These are phyloP conservation scores for Leucosticte australis DNA, from an alignment of 2,113 vertebrate species.

Conservation along the genomic window DNA sequence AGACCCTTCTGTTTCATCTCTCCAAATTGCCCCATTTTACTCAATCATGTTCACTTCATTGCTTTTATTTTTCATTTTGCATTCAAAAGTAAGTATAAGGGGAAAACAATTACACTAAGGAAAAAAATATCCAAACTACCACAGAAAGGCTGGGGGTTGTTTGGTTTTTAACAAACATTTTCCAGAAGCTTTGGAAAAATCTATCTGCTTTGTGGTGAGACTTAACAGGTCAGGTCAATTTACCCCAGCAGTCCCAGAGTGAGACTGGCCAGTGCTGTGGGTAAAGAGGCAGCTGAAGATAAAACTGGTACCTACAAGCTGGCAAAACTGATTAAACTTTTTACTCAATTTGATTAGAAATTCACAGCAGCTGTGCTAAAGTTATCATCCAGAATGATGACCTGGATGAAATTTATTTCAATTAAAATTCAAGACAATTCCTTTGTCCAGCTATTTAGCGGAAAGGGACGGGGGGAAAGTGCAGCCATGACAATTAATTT, in stretches of 20 bases:
- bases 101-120: background rate
- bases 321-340: background rate
- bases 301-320: background rate
- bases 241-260: background rate
- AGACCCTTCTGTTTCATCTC: background rate
- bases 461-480: rapidly evolving
- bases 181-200: background rate
- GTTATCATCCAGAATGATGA: background rate
- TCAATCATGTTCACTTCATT: background rate
- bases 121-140: background rate
- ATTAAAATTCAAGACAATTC: background rate
- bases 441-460: background rate
- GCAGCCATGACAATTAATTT: rapidly evolving
- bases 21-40: background rate
- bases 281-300: background rate
- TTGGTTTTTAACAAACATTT: background rate
- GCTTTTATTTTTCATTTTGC: background rate
- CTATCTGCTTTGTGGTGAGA: background rate
- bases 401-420: background rate
- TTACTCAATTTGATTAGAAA: background rate
- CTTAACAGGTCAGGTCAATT: background rate
- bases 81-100: background rate
- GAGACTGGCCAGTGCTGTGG: background rate
- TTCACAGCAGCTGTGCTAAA: background rate
- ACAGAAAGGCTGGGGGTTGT: rapidly evolving